These are phyloP conservation scores for Dichetophora obliterata DNA, from an alignment of 2,888 invertebrate genomes.

Conservation along the genomic window DNA sequence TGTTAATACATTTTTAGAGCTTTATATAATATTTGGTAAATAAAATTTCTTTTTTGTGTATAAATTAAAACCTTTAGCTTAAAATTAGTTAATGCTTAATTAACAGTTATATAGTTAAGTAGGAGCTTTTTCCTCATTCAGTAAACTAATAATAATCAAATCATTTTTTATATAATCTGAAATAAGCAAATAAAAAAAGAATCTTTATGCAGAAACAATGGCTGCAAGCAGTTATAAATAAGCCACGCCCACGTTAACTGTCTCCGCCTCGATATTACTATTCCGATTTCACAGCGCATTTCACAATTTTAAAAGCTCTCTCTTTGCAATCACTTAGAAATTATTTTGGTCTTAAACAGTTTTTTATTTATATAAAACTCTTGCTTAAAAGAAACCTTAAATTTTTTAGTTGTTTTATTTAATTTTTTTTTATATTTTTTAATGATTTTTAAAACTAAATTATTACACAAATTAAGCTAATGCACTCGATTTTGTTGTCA, in stretches of 20 bases:
- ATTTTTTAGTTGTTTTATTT: neutral
- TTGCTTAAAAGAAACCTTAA: neutral
- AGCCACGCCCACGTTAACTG: no score
- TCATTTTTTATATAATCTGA: neutral
- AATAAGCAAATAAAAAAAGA: neutral
- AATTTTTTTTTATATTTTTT: neutral
- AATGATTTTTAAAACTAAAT: neutral
- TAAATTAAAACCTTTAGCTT: constrained; percentile 2
- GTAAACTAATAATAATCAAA: neutral
- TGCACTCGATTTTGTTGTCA: constrained; percentile 61
- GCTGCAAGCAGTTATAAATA: no score
- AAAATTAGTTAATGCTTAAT: constrained; percentile 14
- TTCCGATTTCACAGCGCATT: no score
- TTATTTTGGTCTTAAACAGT: neutral
- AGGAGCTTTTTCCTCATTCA: neutral
- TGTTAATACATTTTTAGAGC: no score
- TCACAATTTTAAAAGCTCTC: neutral
- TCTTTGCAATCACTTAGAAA: neutral
- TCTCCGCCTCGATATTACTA: no score
- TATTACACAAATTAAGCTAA: constrained; percentile 29
- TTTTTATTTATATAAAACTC: neutral
- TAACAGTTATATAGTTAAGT: neutral
- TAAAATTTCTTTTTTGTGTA: constrained; percentile 3
- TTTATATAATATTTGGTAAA: neutral
- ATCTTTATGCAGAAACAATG: neutral